Evolutionary conservation across 2,113 vertebrate genomes (phyloP), one percentile per base, ranked within the genome.

Genomic region (Ciconia maguari): DNA sequence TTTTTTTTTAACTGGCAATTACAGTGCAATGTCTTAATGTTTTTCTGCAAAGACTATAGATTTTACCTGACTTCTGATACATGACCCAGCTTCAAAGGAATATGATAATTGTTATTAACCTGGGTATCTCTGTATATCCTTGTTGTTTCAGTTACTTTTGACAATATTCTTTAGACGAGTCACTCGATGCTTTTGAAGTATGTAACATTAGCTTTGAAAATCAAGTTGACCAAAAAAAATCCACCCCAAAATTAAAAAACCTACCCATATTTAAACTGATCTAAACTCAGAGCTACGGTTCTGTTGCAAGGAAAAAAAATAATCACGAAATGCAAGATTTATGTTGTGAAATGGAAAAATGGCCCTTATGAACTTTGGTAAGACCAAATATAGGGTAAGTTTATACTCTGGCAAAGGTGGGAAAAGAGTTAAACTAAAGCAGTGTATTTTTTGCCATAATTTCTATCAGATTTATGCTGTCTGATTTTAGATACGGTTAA

Each of bases 1-100:
- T 30, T 38, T 38, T 38, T 38, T 38, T 6, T 46, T 19, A 60
- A 12, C 4, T 27, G 32, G 3, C 4, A 58, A 34, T 87, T 93
- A 52, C 27, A 74, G 4, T 51, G 9, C 1, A 2, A 14, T 61
- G 4, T 41, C 34, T 69, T 49, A 58, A 36, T 1, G 0, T 49
- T 81, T 94, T 82, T 83, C n/a, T 34, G 30, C 27, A 66, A 71
- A 74, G 18, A 11, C 21, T 48, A 2, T 60, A 55, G 54, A 48
- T 36, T 42, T 3, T 87, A 46, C 46, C 49, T 41, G 51, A 58
- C 8, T 81, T 81, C 34, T 77, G 36, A 68, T 34, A 29, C 16
- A 41, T 55, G 32, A 57, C 25, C 5, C 16, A 78, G 7, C 34
- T 87, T 89, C n/a, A 74, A 54, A 84, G n/a, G 3, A 55, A 32